Percentiles rank a stretch among this genome's conserved stretches.
Conservation (phyloP, 35 echinoderm and acorn worm species). For the Apostichopus parvimensis region DNA sequence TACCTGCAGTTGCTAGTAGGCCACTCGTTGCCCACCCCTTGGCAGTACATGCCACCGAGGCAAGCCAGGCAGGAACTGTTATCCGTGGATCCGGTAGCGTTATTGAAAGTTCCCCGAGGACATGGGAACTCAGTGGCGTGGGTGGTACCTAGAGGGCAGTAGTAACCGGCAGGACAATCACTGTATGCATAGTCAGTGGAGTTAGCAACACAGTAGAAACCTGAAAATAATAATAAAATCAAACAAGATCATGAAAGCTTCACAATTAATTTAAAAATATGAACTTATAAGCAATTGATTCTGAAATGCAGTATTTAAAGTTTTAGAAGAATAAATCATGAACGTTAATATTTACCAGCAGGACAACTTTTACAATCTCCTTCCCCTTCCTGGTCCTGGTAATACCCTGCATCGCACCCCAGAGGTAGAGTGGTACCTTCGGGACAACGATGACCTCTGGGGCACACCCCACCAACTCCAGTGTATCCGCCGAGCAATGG, state of each 20-base stretch:
- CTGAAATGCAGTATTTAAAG: no score
- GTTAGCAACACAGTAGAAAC: constrained; percentile 88
- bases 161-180: constrained; percentile 81
- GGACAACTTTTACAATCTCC: constrained; percentile 79
- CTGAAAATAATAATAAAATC: constrained; percentile 22
- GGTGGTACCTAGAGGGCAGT: constrained; percentile 76
- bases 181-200: constrained; percentile 76
- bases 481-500: constrained; percentile 92
- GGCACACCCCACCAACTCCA: constrained; percentile 87
- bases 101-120: constrained; percentile 73
- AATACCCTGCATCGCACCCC: constrained; percentile 77
- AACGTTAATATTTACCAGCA: constrained; percentile 53
- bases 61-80: constrained; percentile 75
- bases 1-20: constrained; percentile 99
- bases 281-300: no score
- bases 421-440: constrained; percentile 71
- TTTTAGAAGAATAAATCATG: no score
- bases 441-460: constrained; percentile 76
- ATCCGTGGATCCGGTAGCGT: constrained; percentile 59
- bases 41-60: constrained; percentile 87
- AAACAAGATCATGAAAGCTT: background rate
- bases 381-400: constrained; percentile 88
- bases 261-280: no score
- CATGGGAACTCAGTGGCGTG: constrained; percentile 73
- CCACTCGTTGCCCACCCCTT: constrained; percentile 79